These are phyloP conservation scores for Drosophila lini DNA, from an alignment of 1,140 invertebrate species.

Conservation along the genomic window DNA sequence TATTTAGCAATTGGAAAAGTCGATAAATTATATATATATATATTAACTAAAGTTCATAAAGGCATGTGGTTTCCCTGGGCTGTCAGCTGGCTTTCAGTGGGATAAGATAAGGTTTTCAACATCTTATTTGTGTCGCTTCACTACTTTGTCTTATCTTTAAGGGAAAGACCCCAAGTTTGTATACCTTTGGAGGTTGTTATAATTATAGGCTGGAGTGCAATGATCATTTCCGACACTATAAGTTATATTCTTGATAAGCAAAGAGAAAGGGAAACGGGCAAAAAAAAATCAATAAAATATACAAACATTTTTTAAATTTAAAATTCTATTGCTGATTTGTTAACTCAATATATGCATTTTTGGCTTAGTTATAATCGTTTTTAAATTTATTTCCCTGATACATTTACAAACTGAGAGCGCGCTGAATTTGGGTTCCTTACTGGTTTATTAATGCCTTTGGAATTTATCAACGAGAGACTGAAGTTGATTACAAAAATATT, in stretches of 20 bases:
- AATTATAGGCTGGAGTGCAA: neutral
- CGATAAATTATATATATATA: constrained; percentile 68
- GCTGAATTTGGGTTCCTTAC: too few species aligned
- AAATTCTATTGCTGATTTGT: too few species aligned
- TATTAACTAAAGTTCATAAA: constrained; percentile 55
- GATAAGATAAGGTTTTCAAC: constrained; percentile 20
- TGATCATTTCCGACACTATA: neutral
- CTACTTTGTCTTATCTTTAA: constrained; percentile 25
- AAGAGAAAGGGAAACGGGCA: too few species aligned
- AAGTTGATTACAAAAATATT: neutral
- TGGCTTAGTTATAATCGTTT: too few species aligned
- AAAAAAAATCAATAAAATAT: too few species aligned
- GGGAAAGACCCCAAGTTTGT: neutral
- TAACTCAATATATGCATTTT: too few species aligned
- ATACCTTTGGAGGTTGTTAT: neutral
- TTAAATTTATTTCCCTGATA: too few species aligned
- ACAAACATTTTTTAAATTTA: too few species aligned
- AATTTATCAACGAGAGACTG: neutral
- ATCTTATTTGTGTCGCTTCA: neutral
- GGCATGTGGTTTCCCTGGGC: neutral
- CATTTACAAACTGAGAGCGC: too few species aligned
- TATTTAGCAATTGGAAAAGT: constrained; percentile 74
- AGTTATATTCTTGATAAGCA: neutral
- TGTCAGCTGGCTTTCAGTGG: neutral
- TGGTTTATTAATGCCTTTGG: neutral